Evolutionary conservation across 2,888 invertebrate species (phyloP).

Genomic region (Syrista parreyssii): DNA sequence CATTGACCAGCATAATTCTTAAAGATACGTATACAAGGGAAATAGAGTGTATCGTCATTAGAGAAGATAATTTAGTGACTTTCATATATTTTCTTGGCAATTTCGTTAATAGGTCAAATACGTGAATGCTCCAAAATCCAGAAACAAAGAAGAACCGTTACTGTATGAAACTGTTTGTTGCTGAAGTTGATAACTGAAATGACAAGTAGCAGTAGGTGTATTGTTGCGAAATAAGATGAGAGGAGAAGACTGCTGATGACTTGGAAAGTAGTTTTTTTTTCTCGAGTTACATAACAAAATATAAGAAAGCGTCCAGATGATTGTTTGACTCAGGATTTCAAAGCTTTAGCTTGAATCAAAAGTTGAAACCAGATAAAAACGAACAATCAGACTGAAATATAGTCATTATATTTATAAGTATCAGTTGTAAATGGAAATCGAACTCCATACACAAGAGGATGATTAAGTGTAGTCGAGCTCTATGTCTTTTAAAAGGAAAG

Average conservation of each 20-base stretch:
- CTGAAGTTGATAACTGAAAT: background rate
- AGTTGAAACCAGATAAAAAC: background rate
- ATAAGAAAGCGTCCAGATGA: background rate
- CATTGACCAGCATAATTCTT: background rate
- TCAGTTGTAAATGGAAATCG: background rate
- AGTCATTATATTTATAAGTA: background rate
- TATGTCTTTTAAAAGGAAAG: background rate
- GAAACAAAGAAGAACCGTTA: background rate
- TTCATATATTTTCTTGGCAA: background rate
- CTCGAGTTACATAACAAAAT: background rate
- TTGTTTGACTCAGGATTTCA: background rate
- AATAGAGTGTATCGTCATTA: background rate
- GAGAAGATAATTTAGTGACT: background rate
- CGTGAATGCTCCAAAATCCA: background rate
- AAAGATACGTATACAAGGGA: background rate
- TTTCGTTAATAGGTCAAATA: conserved; percentile 1
- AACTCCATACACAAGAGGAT: background rate
- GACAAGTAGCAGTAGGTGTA: background rate
- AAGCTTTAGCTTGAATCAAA: background rate
- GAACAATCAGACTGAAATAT: background rate
- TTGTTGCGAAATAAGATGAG: background rate
- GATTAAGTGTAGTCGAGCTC: background rate
- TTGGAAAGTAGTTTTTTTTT: background rate
- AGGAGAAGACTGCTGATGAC: background rate
- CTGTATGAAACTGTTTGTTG: background rate